Conservation (phyloP, 2,113 vertebrate species). For the Cynoglossus semilaevis region DNA sequence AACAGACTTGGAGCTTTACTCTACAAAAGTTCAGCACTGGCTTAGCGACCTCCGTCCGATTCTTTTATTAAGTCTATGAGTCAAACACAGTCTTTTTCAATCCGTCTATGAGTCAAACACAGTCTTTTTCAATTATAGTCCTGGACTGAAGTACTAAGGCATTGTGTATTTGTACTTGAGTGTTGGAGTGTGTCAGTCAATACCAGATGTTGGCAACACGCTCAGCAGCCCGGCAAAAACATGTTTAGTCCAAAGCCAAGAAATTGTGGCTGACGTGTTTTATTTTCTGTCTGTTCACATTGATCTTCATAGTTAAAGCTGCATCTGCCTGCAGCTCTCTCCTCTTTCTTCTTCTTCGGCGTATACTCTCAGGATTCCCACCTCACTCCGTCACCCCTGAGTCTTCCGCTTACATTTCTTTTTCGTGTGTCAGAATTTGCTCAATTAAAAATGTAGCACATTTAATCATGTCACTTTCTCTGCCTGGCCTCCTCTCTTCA, state of each 20-base stretch:
- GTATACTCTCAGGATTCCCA: background rate
- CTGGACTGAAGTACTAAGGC: background rate
- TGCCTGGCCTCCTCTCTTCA: constrained; percentile 38
- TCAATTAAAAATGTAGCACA: constrained; percentile 60
- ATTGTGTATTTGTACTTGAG: constrained; percentile 11
- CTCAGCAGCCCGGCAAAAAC: constrained; percentile 30
- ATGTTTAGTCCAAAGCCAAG: constrained; percentile 24
- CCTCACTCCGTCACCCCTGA: constrained; percentile 7
- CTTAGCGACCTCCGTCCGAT: too few relatives aligned
- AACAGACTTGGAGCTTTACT: too few relatives aligned
- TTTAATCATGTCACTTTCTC: constrained; percentile 61
- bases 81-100: too few relatives aligned
- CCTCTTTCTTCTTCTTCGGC: background rate
- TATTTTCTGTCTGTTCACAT: constrained; percentile 28
- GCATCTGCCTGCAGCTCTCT: constrained; percentile 5
- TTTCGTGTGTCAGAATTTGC: constrained; percentile 32
- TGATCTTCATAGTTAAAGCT: constrained; percentile 32
- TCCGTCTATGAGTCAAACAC: background rate
- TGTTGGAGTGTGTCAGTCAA: constrained; percentile 18
- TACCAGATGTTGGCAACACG: constrained; percentile 5
- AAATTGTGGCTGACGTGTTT: constrained; percentile 19
- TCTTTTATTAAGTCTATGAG: too few relatives aligned
- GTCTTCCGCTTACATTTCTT: constrained; percentile 34
- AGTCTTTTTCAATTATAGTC: constrained; percentile 6
- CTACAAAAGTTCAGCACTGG: too few relatives aligned